A percentile compares a stretch with the other conserved stretches of the same genome.
phyloP scores from a whole-genome alignment of 2,888 invertebrate genomes.

The Amphipoea lucens region DNA sequence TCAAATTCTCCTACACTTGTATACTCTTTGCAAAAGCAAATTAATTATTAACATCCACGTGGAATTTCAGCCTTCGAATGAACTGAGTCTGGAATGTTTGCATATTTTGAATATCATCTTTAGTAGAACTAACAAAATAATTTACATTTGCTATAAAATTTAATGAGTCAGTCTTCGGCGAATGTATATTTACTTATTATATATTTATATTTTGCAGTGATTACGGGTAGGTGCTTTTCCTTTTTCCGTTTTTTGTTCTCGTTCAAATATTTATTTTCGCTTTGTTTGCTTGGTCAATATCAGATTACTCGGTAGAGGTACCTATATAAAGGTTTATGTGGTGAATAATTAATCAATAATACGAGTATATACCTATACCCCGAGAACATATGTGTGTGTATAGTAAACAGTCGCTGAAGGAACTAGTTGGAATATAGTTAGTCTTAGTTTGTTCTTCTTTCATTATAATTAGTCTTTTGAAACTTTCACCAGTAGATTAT shows the following conservation, averaged over 20 bases:
- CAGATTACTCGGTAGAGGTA: conserved; percentile 15
- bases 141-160: conserved; percentile 61
- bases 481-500: background rate
- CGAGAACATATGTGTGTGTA: background rate
- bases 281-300: conserved; percentile 24
- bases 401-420: background rate
- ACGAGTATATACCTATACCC: background rate
- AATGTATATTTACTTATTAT: background rate
- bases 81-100: conserved; percentile 74
- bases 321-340: conserved; percentile 9
- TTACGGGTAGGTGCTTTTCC: conserved; percentile 42
- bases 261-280: conserved; percentile 19
- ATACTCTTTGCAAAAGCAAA: conserved; percentile 79
- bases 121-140: conserved; percentile 64
- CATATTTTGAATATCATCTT: conserved; percentile 72
- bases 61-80: conserved; percentile 74
- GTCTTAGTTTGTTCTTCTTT: no score
- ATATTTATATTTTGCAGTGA: conserved; percentile 45
- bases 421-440: no score
- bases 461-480: no score
- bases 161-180: conserved; percentile 51
- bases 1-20: conserved; percentile 65
- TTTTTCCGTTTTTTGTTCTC: conserved; percentile 40
- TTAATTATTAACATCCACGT: conserved; percentile 83
- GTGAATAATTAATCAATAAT: conserved; percentile 2